Percentiles rank a stretch among this genome's conserved stretches.
phyloP scores from a whole-genome alignment of 2,888 invertebrate species.

The Rhopalosiphum nymphaeae region DNA sequence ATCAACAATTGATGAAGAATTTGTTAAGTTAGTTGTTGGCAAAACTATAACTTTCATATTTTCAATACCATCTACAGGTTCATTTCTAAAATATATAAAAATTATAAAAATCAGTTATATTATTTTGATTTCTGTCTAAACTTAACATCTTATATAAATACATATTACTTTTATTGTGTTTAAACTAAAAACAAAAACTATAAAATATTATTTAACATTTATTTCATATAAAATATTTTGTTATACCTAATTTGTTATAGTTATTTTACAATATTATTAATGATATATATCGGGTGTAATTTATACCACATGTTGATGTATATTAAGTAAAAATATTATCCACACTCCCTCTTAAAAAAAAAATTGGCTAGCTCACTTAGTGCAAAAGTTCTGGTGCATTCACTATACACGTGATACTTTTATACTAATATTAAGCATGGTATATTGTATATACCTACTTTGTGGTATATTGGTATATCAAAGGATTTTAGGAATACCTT shows the following conservation, averaged over 20 bases:
- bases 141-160: neutral
- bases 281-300: neutral
- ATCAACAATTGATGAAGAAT: constrained; percentile 13
- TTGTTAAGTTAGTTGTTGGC: neutral
- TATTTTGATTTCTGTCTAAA: too few relatives aligned
- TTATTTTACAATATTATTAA: neutral
- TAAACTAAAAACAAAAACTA: neutral
- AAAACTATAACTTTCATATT: neutral
- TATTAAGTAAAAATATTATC: neutral
- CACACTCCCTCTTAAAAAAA: neutral
- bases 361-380: neutral
- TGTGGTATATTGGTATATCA: too few relatives aligned
- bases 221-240: neutral
- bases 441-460: too few relatives aligned
- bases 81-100: constrained; percentile 22
- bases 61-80: neutral
- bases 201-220: neutral
- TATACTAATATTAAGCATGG: neutral
- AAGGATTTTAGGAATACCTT: too few relatives aligned
- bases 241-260: neutral
- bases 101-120: neutral
- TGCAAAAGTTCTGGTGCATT: neutral
- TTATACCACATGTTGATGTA: neutral
- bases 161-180: neutral
- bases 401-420: neutral